A percentile compares a stretch with the other conserved stretches of the same genome.
These are phyloP conservation scores for Silurus lanzhouensis DNA, from an alignment of 2,797 vertebrate species.

Conservation along the genomic window DNA sequence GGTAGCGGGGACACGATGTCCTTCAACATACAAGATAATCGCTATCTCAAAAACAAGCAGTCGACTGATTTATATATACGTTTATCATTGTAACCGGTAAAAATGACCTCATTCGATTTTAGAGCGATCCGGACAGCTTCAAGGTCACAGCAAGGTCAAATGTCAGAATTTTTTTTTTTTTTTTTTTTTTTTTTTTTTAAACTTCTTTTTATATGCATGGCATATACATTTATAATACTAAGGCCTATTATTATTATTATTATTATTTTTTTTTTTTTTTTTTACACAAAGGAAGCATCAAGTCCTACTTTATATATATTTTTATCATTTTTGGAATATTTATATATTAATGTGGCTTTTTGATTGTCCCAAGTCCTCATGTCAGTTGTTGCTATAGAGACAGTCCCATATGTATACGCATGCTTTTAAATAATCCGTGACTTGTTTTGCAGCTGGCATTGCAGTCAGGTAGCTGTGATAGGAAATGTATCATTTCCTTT, in stretches of 20 bases:
- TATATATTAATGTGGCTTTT: neutral
- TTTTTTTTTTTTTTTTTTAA: no score
- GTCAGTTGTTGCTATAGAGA: neutral
- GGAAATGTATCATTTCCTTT: neutral
- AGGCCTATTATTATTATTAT: neutral
- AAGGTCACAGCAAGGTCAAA: neutral
- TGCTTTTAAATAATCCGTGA: neutral
- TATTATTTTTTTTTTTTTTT: no score
- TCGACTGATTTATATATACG: neutral
- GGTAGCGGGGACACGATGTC: neutral
- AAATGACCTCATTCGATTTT: neutral
- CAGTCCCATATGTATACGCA: no score
- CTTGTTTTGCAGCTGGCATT: neutral
- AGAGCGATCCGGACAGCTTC: neutral
- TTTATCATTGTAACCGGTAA: neutral
- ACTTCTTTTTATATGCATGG: neutral
- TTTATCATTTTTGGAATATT: neutral
- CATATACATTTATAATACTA: neutral
- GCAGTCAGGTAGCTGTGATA: neutral
- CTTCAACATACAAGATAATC: neutral
- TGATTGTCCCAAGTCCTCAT: neutral
- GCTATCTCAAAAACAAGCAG: no score
- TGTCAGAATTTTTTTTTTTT: neutral
- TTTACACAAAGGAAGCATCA: neutral
- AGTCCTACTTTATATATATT: neutral